These are phyloP conservation scores for Hemitrygon akajei DNA, from an alignment of 2,797 vertebrate species.

Conservation along the genomic window DNA sequence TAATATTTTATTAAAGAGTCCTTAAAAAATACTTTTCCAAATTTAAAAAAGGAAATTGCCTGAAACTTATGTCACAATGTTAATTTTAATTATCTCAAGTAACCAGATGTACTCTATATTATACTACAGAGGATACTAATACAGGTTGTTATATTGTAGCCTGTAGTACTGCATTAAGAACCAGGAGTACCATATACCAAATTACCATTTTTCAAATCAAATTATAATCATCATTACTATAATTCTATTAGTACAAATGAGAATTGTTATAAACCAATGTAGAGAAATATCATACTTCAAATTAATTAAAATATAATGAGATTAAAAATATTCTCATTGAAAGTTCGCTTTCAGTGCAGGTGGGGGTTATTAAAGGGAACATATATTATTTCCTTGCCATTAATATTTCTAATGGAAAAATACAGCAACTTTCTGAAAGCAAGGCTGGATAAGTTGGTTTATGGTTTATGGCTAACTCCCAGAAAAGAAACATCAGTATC, in stretches of 20 bases:
- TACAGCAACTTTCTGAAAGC: not conserved
- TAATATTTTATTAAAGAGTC: conserved; percentile 38
- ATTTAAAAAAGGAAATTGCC: conserved; percentile 34
- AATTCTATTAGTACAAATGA: conserved; percentile 38
- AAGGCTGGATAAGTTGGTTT: not conserved
- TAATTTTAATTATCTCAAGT: conserved; percentile 38
- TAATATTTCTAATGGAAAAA: not conserved
- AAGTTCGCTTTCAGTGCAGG: not conserved
- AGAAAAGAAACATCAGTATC: not conserved
- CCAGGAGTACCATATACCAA: not conserved
- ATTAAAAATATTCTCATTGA: conserved; percentile 31
- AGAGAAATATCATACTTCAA: conserved; percentile 36
- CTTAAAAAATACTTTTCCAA: conserved; percentile 33
- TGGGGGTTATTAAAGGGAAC: not conserved
- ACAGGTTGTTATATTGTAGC: conserved; percentile 37
- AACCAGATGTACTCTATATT: conserved; percentile 36
- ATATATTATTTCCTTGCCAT: not conserved
- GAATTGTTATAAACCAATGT: conserved; percentile 38
- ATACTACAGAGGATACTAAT: conserved; percentile 36
- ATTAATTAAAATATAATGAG: conserved; percentile 37
- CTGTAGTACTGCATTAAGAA: conserved; percentile 37
- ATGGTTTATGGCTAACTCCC: not conserved
- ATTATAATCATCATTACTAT: conserved; percentile 38
- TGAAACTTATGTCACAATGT: conserved; percentile 35
- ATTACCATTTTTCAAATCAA: conserved; percentile 38